Conservation (phyloP, 2,797 vertebrate genomes). For the Sphenodon punctatus region DNA sequence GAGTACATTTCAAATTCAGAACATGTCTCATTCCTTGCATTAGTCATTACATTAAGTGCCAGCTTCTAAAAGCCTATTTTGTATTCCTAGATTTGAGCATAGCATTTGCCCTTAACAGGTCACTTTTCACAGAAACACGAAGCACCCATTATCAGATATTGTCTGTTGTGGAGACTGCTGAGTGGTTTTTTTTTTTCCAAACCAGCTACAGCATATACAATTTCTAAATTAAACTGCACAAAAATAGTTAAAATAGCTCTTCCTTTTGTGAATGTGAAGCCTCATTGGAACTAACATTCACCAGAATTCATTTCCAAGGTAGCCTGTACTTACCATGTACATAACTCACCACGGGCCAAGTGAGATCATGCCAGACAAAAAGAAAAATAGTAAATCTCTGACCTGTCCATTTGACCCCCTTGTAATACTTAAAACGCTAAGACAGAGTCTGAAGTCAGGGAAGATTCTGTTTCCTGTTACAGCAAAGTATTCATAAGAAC, state of each 20-base stretch:
- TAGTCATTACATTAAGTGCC: conserved; percentile 4
- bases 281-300: not conserved
- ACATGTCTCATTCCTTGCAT: not conserved
- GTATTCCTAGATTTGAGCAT: not conserved
- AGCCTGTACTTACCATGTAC: not conserved
- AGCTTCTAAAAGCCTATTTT: not conserved
- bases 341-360: not conserved
- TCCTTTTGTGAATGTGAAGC: not conserved
- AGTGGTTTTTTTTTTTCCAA: not conserved
- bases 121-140: not conserved
- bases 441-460: not conserved
- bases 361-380: not conserved
- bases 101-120: not conserved
- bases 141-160: not conserved
- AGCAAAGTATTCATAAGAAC: not conserved
- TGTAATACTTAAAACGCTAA: not conserved
- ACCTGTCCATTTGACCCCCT: not conserved
- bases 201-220: not conserved
- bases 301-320: not conserved
- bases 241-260: not conserved
- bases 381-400: not conserved
- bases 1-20: not conserved
- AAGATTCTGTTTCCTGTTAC: not conserved
- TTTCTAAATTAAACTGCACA: not conserved
- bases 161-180: not conserved